phyloP scores from a whole-genome alignment of 1,140 invertebrate species.

The Macrobrachium nipponense region DNA sequence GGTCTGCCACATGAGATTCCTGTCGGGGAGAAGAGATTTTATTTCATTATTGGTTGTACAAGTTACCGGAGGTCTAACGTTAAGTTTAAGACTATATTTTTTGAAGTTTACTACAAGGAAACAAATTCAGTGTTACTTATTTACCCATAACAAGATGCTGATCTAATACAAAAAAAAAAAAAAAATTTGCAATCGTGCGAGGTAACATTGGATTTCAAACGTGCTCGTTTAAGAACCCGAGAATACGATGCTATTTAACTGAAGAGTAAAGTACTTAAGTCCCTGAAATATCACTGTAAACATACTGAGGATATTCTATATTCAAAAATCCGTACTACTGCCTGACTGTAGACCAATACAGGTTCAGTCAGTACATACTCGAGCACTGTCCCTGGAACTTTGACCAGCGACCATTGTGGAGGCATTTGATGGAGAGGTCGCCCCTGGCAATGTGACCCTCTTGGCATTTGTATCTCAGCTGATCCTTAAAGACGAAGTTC shows the following conservation, averaged over 20 bases:
- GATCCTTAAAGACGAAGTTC: slow-evolving; percentile 65
- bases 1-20: slow-evolving; percentile 70
- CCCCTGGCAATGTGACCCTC: slow-evolving; percentile 70
- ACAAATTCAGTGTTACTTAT: too few relatives aligned
- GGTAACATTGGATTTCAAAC: too few relatives aligned
- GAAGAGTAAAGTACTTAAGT: too few relatives aligned
- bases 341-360: background rate
- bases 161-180: background rate
- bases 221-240: too few relatives aligned
- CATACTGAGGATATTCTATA: too few relatives aligned
- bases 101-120: background rate
- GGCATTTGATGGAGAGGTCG: slow-evolving; percentile 70
- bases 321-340: too few relatives aligned
- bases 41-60: too few relatives aligned
- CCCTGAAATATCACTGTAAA: too few relatives aligned
- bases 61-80: background rate
- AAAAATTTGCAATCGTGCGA: too few relatives aligned
- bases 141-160: too few relatives aligned
- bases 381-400: slow-evolving; percentile 72
- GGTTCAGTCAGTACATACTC: slow-evolving; percentile 65
- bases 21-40: slow-evolving; percentile 63
- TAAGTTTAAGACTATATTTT: background rate
- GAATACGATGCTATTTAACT: too few relatives aligned
- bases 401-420: slow-evolving; percentile 72
- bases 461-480: slow-evolving; percentile 66